phyloP scores from a whole-genome alignment of 1,140 invertebrate genomes.

The Epicauta chinensis region DNA sequence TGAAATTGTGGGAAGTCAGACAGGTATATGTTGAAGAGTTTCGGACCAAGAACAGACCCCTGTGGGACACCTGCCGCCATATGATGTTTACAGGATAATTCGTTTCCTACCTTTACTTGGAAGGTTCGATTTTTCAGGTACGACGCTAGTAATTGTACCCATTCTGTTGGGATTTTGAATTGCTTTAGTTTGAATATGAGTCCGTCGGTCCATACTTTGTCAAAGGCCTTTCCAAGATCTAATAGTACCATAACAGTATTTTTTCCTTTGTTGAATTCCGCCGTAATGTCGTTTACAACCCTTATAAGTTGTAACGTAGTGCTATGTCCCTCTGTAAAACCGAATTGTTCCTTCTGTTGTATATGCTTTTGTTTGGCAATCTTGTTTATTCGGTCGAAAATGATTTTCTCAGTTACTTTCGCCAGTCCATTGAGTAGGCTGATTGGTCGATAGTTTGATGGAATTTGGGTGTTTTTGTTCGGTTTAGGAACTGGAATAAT shows the following conservation, averaged over 20 bases:
- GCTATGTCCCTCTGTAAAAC: conserved; percentile 19
- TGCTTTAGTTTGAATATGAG: too few relatives aligned
- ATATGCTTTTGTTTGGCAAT: conserved; percentile 19
- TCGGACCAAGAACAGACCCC: too few relatives aligned
- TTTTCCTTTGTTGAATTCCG: conserved; percentile 24
- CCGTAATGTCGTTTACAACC: conserved; percentile 26
- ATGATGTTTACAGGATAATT: too few relatives aligned
- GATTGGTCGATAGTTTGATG: too few relatives aligned
- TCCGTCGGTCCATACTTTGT: conserved; percentile 37
- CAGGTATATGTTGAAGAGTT: too few relatives aligned
- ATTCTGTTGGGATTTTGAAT: too few relatives aligned
- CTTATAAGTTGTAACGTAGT: conserved; percentile 17
- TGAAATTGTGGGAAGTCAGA: too few relatives aligned
- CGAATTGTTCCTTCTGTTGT: conserved; percentile 24
- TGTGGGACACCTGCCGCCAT: too few relatives aligned
- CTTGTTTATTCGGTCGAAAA: neutral
- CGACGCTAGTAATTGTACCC: too few relatives aligned
- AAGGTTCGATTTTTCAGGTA: too few relatives aligned
- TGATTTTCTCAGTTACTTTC: conserved; percentile 34
- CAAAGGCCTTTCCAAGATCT: conserved; percentile 39
- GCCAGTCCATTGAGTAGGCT: conserved; percentile 26
- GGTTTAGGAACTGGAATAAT: conserved; percentile 1
- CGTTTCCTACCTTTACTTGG: too few relatives aligned
- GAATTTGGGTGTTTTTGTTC: neutral
- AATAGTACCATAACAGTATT: conserved; percentile 27